Percentiles rank a stretch among this genome's conserved stretches.
These are phyloP conservation scores for Borostomias antarcticus DNA, from an alignment of 2,797 vertebrate genomes.

Conservation along the genomic window DNA sequence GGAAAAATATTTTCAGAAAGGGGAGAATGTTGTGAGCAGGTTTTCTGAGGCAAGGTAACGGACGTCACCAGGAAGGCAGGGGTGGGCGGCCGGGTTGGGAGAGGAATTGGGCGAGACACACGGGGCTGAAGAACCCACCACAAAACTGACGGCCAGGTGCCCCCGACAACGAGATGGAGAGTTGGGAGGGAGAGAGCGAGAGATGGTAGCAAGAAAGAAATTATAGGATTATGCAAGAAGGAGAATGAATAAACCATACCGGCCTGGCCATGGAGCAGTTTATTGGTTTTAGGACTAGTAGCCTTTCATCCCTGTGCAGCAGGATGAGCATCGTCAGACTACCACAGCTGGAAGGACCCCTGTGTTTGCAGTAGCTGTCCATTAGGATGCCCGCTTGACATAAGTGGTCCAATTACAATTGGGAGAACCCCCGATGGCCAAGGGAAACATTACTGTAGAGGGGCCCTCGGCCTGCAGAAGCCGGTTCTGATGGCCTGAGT, in stretches of 20 bases:
- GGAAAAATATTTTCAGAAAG: conserved; percentile 75
- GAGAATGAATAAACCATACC: conserved; percentile 14
- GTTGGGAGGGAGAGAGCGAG: not conserved
- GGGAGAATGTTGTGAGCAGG: conserved; percentile 63
- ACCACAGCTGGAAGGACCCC: no score
- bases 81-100: conserved; percentile 25
- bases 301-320: not conserved
- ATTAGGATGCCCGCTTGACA: conserved; percentile 45
- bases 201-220: no score
- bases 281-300: not conserved
- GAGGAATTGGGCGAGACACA: conserved; percentile 1
- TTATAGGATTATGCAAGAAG: not conserved
- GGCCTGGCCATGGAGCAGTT: not conserved
- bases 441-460: conserved; percentile 44
- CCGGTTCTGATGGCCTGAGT: conserved; percentile 30
- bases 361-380: conserved; percentile 44
- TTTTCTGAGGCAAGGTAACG: conserved; percentile 62
- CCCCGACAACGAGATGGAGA: not conserved
- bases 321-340: conserved; percentile 4
- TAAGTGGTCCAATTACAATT: conserved; percentile 53
- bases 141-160: conserved; percentile 18
- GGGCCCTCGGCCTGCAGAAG: conserved; percentile 36
- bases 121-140: conserved; percentile 13
- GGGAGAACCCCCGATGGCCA: conserved; percentile 21
- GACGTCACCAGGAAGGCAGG: conserved; percentile 42